Evolutionary conservation across 2,797 vertebrate genomes (phyloP).

Genomic region (Halcyon leucocephala): DNA sequence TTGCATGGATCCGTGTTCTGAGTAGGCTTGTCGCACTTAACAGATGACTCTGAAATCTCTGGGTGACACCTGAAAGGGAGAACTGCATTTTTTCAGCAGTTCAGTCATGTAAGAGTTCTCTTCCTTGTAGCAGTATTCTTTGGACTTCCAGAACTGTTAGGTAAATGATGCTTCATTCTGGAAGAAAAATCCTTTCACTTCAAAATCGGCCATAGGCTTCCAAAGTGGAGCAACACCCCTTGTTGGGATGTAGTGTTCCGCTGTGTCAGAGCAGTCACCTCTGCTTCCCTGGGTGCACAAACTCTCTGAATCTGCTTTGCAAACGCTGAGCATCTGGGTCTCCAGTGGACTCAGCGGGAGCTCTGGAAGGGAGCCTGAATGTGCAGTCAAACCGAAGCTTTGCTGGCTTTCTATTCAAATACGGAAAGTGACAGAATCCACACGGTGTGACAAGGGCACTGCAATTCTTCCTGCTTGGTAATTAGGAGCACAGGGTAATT

Average conservation of each 20-base stretch:
- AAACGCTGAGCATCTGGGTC: not conserved
- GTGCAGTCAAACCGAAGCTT: not conserved
- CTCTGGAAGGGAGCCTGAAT: not conserved
- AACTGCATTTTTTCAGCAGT: not conserved
- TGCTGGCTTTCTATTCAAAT: not conserved
- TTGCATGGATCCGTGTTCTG: not conserved
- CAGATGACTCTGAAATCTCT: not conserved
- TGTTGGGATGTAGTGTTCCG: not conserved
- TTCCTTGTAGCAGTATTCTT: not conserved
- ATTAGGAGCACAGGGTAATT: slow-evolving; percentile 59
- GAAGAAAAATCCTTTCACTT: not conserved
- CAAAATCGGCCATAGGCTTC: not conserved
- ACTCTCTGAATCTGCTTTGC: not conserved
- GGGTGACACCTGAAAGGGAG: not conserved
- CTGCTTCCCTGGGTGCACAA: not conserved
- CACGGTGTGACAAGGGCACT: not conserved
- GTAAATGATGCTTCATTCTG: not conserved
- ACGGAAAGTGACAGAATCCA: not conserved
- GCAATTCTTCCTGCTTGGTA: not conserved
- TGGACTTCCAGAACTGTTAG: not conserved
- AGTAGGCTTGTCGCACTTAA: rapidly evolving
- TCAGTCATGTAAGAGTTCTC: not conserved
- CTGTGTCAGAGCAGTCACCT: not conserved
- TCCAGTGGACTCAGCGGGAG: not conserved
- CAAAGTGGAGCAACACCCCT: rapidly evolving